Base-by-base conservation (phyloP, 2,113 vertebrate genomes). In the Tretioscincus oriximinensis region DNA sequence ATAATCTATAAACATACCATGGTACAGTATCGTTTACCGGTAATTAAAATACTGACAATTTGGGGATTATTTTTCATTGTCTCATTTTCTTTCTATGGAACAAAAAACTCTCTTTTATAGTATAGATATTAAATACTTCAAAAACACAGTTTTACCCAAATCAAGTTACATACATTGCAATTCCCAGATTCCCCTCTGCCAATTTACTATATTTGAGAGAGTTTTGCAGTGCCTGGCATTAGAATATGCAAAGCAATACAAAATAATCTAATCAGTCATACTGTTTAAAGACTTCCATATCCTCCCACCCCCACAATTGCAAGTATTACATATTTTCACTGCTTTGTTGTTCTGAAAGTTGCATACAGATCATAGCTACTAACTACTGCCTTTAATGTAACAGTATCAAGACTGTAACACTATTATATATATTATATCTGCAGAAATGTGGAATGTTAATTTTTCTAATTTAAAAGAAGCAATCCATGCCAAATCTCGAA, bases 1-100 rank as follows among this genome's bases (percentile, higher is more conserved):
- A 90, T 92, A 94, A 91, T 91, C 95, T 88, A 95, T 87, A 92
- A 94, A 93, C 84, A 91, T 88, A 91, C 84, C 64, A 85, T 45
- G 85, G 86, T 78, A 73, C 60, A 86, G 41, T 45, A 66, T 63
- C 63, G 65, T 92, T 84, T 83, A 70, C 80, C 87, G 90, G 51
- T 71, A 90, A 90, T 2, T 82, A 87, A 90, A 93, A 93, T 80
- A 83, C 11, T 73, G 77, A 73, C 26, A 84, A 28, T 75, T 1
- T 28, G 85, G 70, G 35, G 86, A 82, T 72, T 69, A 73, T 77
- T 18, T 81, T 14, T 49, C 66, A 49, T 82, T 67, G 74, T 12
- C 12, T 67, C 49, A 54, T 83, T 81, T 80, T n/a, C 0, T 1
- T 51, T 69, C 22, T 22, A 84, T 73, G 63, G 60, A 86, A 77